These are phyloP conservation scores for Brachyhypopomus occidentalis DNA, from an alignment of 2,113 vertebrate species.

Conservation along the genomic window DNA sequence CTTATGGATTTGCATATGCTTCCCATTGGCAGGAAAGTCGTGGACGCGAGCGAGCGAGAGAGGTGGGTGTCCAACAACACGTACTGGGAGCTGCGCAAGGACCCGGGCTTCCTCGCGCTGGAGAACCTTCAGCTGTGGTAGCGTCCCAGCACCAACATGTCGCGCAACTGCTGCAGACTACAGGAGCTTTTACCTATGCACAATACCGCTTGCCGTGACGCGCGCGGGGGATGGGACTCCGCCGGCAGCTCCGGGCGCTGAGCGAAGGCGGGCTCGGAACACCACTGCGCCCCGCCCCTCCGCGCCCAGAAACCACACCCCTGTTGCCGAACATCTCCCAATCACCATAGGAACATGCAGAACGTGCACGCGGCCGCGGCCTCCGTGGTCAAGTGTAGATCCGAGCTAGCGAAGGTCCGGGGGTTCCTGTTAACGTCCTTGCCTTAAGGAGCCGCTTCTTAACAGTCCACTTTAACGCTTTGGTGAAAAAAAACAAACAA, in stretches of 20 bases:
- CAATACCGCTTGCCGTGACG: constrained; percentile 74
- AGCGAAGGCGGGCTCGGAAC: constrained; percentile 24
- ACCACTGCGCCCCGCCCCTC: constrained; percentile 28
- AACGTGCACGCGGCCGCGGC: constrained; percentile 64
- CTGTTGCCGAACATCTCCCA: constrained; percentile 8
- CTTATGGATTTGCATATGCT: neutral
- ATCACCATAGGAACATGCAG: constrained; percentile 62
- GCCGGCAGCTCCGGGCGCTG: constrained; percentile 27
- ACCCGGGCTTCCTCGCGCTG: constrained; percentile 95
- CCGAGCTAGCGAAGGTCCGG: constrained; percentile 57
- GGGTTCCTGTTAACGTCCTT: constrained; percentile 70
- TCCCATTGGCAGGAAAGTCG: constrained; percentile 83
- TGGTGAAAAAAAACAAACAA: constrained; percentile 60
- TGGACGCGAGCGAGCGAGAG: constrained; percentile 92
- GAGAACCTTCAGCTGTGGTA: constrained; percentile 92
- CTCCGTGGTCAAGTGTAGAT: constrained; percentile 58
- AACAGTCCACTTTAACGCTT: constrained; percentile 59
- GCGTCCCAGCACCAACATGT: constrained; percentile 74
- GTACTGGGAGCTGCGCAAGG: constrained; percentile 97
- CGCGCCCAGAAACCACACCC: constrained; percentile 43
- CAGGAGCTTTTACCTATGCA: constrained; percentile 86
- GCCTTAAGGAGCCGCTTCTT: constrained; percentile 73
- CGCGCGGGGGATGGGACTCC: constrained; percentile 34
- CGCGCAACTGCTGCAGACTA: constrained; percentile 70
- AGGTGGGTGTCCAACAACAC: constrained; percentile 93